Conservation (phyloP, 2,797 vertebrate genomes). For the Scomberomorus guttatus region DNA sequence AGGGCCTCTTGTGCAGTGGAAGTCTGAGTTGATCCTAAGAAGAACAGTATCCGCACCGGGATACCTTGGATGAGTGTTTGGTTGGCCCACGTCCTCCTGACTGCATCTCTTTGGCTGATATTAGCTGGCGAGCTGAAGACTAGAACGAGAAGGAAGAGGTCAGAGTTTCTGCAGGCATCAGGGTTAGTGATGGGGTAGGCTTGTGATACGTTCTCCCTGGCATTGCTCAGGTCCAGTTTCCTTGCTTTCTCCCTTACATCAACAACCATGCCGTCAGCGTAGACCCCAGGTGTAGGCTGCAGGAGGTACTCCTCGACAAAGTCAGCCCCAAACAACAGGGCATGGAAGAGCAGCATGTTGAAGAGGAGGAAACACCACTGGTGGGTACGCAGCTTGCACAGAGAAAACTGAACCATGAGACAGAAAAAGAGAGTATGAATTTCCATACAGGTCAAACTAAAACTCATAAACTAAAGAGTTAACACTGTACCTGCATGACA, state of each 20-base stretch:
- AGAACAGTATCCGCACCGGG: constrained; percentile 75
- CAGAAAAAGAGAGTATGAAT: constrained; percentile 9
- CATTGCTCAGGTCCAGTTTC: constrained; percentile 84
- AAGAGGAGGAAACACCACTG: constrained; percentile 97
- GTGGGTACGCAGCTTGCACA: constrained; percentile 92
- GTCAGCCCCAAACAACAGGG: constrained; percentile 92
- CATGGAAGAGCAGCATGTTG: constrained; percentile 91
- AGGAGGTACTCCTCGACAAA: constrained; percentile 94
- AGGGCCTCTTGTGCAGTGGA: constrained; percentile 79
- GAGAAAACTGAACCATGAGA: constrained; percentile 80
- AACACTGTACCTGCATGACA: constrained; percentile 80
- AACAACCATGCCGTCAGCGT: constrained; percentile 84
- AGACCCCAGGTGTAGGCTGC: constrained; percentile 86
- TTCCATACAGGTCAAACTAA: neutral
- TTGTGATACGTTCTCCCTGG: constrained; percentile 86
- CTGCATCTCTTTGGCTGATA: constrained; percentile 80
- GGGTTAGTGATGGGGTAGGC: constrained; percentile 78
- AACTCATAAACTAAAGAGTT: constrained; percentile 1
- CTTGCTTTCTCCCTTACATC: constrained; percentile 89
- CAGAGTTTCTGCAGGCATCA: constrained; percentile 77
- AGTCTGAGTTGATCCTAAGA: constrained; percentile 74
- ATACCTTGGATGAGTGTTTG: constrained; percentile 74
- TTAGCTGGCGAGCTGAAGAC: constrained; percentile 88
- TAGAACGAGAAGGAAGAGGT: constrained; percentile 90
- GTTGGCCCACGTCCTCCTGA: constrained; percentile 93